Evolutionary conservation across 2,113 vertebrate species (phyloP), one percentile per base, ranked within the genome.

Genomic region (Glaucomys volans): DNA sequence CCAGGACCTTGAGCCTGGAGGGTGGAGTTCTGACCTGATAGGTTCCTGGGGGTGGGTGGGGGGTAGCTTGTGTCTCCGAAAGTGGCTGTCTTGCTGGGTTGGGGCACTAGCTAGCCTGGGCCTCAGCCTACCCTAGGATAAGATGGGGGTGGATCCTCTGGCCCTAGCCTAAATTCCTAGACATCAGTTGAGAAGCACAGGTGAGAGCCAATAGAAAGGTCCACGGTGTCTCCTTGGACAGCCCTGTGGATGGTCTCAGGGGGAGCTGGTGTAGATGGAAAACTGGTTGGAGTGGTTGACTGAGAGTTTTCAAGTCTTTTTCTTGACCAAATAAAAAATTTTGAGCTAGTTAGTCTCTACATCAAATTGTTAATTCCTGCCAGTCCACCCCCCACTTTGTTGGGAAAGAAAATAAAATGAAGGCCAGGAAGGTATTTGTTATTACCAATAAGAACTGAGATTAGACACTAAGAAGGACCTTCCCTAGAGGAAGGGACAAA

Each of bases 371-470:
- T 24, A 71, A 18, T 37, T 30, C 17, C 74, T 74, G 52, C 79
- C 57, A 69, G 81, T 13, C 35, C 10, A n/a, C 24, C 16, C 35
- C 54, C 50, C 32, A 42, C 30, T 22, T 75, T 75, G 28, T 30
- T 59, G 57, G 22, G 10, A 42, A 91, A 66, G 71, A 69, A 57
- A 87, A 69, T 30, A 74, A 89, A 94, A 69, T 14, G 89, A 97
- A 69, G 35, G 42, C 22, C 13, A 12, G 52, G 40, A 74, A 82
- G 77, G 22, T 47, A 66, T 57, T 17, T 74, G 16, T 52, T 59
- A 87, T 79, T 62, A n/a, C 28, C 64, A 42, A 50, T 42, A 82
- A 72, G 42, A 69, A n/a, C 18, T 35, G 59, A 83, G 50, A 50
- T 67, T 47, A 57, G 66, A 80, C 52, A n/a, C 32, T 16, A 26